A percentile compares a stretch with the other conserved stretches of the same genome.
phyloP scores from a whole-genome alignment of 2,797 vertebrate genomes.

The Morelia viridis region DNA sequence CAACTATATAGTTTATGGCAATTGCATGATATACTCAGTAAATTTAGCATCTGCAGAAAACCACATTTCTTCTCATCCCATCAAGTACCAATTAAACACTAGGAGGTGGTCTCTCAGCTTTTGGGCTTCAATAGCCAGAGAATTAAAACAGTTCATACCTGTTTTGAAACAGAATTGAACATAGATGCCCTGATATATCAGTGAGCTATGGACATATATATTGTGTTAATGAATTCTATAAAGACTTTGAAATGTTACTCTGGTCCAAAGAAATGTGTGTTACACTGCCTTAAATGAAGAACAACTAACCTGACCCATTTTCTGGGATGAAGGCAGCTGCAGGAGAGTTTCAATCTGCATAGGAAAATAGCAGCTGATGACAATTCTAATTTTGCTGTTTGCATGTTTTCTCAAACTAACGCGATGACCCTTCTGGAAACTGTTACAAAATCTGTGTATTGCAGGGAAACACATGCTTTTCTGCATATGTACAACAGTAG shows the following conservation, averaged over 20 bases:
- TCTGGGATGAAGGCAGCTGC: background rate
- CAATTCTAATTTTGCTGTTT: background rate
- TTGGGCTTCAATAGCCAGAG: background rate
- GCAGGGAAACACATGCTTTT: background rate
- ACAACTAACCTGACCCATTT: background rate
- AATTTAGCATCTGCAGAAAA: background rate
- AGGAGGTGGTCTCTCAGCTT: background rate
- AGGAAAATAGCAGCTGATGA: background rate
- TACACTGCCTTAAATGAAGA: background rate
- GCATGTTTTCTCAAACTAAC: background rate
- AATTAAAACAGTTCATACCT: background rate
- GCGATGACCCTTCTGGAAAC: background rate
- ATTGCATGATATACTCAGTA: background rate
- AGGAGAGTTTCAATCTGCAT: background rate
- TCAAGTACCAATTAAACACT: background rate
- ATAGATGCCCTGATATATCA: background rate
- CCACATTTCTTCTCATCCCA: background rate
- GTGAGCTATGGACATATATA: background rate
- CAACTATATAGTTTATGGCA: background rate
- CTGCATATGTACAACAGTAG: background rate
- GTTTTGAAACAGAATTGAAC: background rate
- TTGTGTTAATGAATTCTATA: background rate
- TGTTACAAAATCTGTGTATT: background rate
- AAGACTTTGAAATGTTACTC: background rate
- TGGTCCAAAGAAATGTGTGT: background rate